Conservation (phyloP, 1,140 invertebrate genomes). For the Drosophila suzukii region DNA sequence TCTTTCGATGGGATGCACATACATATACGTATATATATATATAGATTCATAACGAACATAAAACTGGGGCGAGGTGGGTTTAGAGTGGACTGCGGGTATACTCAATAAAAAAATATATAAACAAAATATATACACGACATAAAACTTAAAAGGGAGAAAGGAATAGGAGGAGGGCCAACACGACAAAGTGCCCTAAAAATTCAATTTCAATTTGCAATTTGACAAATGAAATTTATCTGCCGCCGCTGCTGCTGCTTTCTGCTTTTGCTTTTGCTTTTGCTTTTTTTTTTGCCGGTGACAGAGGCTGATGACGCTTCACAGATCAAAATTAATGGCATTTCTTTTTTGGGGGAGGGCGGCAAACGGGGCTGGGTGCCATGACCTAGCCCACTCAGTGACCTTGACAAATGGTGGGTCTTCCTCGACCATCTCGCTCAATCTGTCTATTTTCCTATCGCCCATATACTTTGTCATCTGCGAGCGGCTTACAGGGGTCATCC, state of each 20-base stretch:
- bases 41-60: slow-evolving; percentile 5
- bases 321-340: slow-evolving; percentile 70
- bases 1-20: slow-evolving; percentile 50
- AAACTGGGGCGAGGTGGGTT: neutral
- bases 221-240: slow-evolving; percentile 71
- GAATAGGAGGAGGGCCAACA: neutral
- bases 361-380: slow-evolving; percentile 29
- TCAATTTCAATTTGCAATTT: slow-evolving; percentile 77
- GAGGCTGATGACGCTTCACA: slow-evolving; percentile 39
- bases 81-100: neutral
- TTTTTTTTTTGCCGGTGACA: slow-evolving; percentile 3
- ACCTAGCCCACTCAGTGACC: slow-evolving; percentile 54
- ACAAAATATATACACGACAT: neutral
- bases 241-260: neutral
- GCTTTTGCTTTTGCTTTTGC: neutral
- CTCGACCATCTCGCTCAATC: slow-evolving; percentile 4
- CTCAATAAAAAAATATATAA: neutral
- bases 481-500: neutral
- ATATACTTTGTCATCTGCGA: slow-evolving; percentile 17
- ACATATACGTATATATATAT: slow-evolving; percentile 23
- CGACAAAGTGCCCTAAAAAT: slow-evolving; percentile 51
- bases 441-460: slow-evolving; percentile 8
- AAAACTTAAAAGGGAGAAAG: slow-evolving; percentile 3
- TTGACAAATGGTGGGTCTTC: slow-evolving; percentile 26
- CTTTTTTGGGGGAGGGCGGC: slow-evolving; percentile 9